Evolutionary conservation across 2,797 vertebrate species (phyloP).

Genomic region (Pempheris klunzingeri): DNA sequence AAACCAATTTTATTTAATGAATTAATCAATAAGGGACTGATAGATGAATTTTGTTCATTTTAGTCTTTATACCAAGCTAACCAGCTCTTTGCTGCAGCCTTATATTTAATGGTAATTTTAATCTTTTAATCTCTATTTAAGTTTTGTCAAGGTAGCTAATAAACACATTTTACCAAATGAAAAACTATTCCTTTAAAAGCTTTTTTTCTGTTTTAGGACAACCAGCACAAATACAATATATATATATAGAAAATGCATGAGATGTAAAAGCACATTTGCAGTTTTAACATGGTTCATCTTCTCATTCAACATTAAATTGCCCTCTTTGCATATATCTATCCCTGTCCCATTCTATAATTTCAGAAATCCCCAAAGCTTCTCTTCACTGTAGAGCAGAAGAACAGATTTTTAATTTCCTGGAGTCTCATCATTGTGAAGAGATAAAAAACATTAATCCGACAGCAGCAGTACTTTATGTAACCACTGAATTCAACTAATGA

Average conservation of each 20-base stretch:
- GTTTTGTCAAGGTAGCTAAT: too few species aligned
- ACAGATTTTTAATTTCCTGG: slow-evolving; percentile 20
- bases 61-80: too few species aligned
- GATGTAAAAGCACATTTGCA: not conserved
- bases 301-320: not conserved
- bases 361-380: slow-evolving; percentile 10
- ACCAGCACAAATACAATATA: not conserved
- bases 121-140: too few species aligned
- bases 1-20: too few species aligned
- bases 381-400: not conserved
- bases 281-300: not conserved
- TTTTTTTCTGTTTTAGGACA: not conserved
- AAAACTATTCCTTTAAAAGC: not conserved
- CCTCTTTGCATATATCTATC: slow-evolving; percentile 9
- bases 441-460: slow-evolving; percentile 48
- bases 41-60: too few species aligned
- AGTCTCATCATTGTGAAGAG: slow-evolving; percentile 25
- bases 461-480: slow-evolving; percentile 51
- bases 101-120: too few species aligned
- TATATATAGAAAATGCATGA: not conserved
- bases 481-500: slow-evolving; percentile 64
- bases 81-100: too few species aligned
- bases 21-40: too few species aligned
- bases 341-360: not conserved
- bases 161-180: not conserved